These are phyloP conservation scores for Takifugu flavidus DNA, from an alignment of 2,113 vertebrate species.

Conservation along the genomic window DNA sequence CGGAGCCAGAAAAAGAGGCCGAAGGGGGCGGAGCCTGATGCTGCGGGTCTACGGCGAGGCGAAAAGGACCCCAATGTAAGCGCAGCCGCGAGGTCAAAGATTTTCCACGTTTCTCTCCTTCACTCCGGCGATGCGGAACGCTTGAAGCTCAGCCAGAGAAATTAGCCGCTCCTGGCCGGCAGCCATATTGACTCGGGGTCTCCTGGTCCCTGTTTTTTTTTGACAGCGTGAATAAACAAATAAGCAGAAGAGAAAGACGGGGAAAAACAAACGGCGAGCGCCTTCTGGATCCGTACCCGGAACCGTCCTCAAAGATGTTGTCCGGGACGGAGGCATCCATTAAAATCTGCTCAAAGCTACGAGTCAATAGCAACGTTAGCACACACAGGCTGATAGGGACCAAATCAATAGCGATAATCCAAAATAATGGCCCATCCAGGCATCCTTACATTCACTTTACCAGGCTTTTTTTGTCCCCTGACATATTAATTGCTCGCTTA, in stretches of 20 bases:
- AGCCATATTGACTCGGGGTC: constrained; percentile 56
- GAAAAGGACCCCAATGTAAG: constrained; percentile 17
- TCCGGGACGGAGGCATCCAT: constrained; percentile 29
- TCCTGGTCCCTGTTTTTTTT: constrained; percentile 57
- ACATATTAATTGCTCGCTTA: constrained; percentile 60
- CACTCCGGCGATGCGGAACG: constrained; percentile 51
- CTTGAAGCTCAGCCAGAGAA: constrained; percentile 56
- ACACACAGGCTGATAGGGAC: constrained; percentile 27
- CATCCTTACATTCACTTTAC: constrained; percentile 50
- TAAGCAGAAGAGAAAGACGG: constrained; percentile 21
- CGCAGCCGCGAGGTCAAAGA: not conserved
- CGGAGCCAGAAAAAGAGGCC: constrained; percentile 50
- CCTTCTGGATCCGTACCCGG: constrained; percentile 40
- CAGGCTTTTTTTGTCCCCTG: constrained; percentile 30
- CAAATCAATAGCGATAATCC: constrained; percentile 62
- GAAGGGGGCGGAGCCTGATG: constrained; percentile 39
- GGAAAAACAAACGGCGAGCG: constrained; percentile 31
- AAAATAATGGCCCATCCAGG: constrained; percentile 47
- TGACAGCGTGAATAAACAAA: constrained; percentile 36
- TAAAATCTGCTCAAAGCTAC: constrained; percentile 45
- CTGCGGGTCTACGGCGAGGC: constrained; percentile 10
- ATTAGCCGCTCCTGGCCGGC: constrained; percentile 57
- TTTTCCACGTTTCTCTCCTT: constrained; percentile 7
- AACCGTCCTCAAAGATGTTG: too few relatives aligned
- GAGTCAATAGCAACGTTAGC: constrained; percentile 58